Percentiles rank a stretch among this genome's conserved stretches.
Conservation (phyloP, 2,113 vertebrate species). For the Aplodontia rufa region DNA sequence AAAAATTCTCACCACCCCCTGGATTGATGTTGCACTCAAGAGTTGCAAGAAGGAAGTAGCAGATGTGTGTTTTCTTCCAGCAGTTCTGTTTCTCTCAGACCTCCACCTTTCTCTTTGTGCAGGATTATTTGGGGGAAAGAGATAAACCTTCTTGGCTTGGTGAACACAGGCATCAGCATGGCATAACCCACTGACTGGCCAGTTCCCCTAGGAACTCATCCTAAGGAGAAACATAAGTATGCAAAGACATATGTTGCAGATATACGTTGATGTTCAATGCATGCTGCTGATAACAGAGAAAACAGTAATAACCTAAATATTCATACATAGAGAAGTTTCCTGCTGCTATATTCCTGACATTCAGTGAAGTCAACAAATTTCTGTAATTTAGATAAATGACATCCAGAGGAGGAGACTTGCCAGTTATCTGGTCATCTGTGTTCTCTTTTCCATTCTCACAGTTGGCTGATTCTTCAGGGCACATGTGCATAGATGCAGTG, state of each 20-base stretch:
- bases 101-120: not conserved
- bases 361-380: constrained; percentile 15
- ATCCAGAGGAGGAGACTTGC: not conserved
- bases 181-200: not conserved
- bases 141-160: not conserved
- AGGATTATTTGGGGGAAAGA: not conserved
- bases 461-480: constrained; percentile 56
- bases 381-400: constrained; percentile 37
- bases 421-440: constrained; percentile 19
- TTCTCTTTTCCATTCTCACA: constrained; percentile 34
- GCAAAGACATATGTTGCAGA: constrained; percentile 2
- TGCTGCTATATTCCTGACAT: not conserved
- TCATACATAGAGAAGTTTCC: not conserved
- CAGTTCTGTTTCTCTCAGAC: not conserved
- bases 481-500: not conserved
- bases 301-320: not conserved
- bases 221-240: not conserved
- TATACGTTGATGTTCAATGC: not conserved
- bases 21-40: not conserved
- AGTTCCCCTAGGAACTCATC: not conserved
- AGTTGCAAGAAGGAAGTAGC: not conserved
- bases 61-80: not conserved
- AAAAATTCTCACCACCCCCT: not conserved
- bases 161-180: not conserved
- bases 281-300: not conserved